Evolutionary conservation across 2,113 vertebrate genomes (phyloP).

Genomic region (Dipodomys stephensi): DNA sequence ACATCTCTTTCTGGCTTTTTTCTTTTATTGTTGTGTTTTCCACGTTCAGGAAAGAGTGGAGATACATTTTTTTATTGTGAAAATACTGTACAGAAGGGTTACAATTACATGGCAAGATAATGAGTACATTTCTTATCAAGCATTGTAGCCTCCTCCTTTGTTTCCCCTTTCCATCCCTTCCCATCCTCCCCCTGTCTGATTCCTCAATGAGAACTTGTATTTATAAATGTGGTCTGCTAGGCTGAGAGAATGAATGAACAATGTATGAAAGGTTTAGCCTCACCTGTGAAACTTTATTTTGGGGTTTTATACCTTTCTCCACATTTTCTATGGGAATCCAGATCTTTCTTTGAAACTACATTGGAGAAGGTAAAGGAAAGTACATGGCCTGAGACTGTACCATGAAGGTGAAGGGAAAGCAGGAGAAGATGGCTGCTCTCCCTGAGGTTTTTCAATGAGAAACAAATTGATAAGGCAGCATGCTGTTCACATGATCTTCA

Average conservation of each 20-base stretch:
- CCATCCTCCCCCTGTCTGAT: no score
- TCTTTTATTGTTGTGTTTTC: background rate
- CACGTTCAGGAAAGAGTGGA: background rate
- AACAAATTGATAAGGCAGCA: background rate
- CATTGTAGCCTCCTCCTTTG: no score
- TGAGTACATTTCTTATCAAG: no score
- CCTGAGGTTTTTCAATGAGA: rapidly evolving
- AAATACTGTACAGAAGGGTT: no score
- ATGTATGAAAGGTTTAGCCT: background rate
- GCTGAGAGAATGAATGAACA: background rate
- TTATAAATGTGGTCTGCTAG: background rate
- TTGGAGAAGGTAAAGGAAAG: background rate
- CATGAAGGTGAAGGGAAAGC: background rate
- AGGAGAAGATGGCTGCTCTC: rapidly evolving
- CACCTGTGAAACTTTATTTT: background rate
- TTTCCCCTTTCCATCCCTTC: no score
- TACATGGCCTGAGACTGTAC: background rate
- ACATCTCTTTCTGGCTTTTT: background rate
- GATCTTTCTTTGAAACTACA: background rate
- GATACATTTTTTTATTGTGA: background rate
- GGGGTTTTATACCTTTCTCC: background rate
- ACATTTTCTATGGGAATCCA: background rate
- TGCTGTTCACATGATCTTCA: slow-evolving; percentile 3
- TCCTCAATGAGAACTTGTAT: background rate
- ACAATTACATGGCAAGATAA: no score